Evolutionary conservation across 2,113 vertebrate genomes (phyloP).

Genomic region (Chinchilla lanigera): DNA sequence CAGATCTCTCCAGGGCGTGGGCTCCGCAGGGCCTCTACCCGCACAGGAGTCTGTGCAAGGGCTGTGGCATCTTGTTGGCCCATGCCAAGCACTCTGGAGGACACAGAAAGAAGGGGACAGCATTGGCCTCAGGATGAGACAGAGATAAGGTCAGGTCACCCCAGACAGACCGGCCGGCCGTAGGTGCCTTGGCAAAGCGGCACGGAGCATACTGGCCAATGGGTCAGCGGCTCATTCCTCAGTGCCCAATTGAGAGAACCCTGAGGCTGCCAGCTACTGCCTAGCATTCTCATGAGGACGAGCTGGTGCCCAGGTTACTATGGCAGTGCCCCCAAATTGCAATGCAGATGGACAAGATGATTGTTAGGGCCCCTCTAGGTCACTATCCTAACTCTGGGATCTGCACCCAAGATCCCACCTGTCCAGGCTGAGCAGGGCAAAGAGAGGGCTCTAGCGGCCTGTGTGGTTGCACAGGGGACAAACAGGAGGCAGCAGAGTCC

Average conservation of each 20-base stretch:
- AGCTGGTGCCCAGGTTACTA: background rate
- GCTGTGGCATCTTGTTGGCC: background rate
- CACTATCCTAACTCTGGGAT: background rate
- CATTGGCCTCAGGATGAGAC: background rate
- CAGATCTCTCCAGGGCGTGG: background rate
- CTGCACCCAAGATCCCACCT: background rate
- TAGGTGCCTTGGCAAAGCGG: background rate
- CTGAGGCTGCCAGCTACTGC: background rate
- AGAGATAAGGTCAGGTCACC: background rate
- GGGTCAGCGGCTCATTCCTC: too few relatives aligned
- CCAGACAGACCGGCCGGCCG: background rate
- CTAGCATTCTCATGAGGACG: background rate
- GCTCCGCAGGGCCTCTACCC: background rate
- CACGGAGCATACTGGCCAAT: background rate
- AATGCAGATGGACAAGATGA: background rate
- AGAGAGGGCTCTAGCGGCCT: background rate
- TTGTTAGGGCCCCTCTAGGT: background rate
- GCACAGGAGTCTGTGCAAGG: background rate
- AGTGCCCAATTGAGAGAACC: background rate
- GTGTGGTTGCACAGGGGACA: fast-evolving
- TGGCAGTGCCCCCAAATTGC: background rate
- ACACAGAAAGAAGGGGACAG: background rate
- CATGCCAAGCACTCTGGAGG: background rate
- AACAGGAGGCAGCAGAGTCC: background rate
- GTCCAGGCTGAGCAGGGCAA: background rate